Conservation (phyloP, 2,888 invertebrate species). For the Lycia hirtaria region DNA sequence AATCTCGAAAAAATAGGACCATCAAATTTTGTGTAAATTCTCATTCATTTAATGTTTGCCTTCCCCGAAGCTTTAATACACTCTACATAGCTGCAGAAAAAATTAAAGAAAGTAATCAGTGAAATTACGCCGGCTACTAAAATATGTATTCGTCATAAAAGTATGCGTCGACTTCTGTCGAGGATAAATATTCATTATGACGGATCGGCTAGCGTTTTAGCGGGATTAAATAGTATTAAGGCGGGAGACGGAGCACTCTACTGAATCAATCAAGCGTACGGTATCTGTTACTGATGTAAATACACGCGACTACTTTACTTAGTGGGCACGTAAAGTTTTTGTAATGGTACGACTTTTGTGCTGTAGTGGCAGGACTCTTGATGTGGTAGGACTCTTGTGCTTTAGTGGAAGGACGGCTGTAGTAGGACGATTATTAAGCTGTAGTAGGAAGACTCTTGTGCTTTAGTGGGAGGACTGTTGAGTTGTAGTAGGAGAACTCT, state of each 20-base stretch:
- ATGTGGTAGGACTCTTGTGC: no score
- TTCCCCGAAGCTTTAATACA: conserved; percentile 73
- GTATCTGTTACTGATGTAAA: conserved; percentile 43
- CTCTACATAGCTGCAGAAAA: conserved; percentile 72
- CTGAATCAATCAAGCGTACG: conserved; percentile 71
- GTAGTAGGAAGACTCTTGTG: no score
- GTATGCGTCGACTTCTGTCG: conserved; percentile 79
- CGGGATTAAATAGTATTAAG: conserved; percentile 82
- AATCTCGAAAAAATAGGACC: conserved; percentile 38
- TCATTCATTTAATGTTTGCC: conserved; percentile 71
- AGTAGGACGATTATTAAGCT: no score
- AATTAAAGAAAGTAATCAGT: conserved; percentile 85
- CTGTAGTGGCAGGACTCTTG: no score
- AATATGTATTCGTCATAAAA: conserved; percentile 85
- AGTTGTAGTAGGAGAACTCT: no score
- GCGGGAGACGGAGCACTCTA: conserved; percentile 58
- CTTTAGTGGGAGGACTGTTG: no score
- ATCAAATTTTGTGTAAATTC: conserved; percentile 59
- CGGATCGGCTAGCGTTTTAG: conserved; percentile 82
- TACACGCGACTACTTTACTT: conserved; percentile 22
- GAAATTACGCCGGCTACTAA: conserved; percentile 82
- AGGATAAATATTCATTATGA: conserved; percentile 84
- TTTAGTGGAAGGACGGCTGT: no score
- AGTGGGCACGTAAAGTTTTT: conserved; percentile 18
- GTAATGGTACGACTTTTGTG: no score